A percentile compares a stretch with the other conserved stretches of the same genome.
Conservation (phyloP, 2,888 invertebrate species). For the Boloria selene region DNA sequence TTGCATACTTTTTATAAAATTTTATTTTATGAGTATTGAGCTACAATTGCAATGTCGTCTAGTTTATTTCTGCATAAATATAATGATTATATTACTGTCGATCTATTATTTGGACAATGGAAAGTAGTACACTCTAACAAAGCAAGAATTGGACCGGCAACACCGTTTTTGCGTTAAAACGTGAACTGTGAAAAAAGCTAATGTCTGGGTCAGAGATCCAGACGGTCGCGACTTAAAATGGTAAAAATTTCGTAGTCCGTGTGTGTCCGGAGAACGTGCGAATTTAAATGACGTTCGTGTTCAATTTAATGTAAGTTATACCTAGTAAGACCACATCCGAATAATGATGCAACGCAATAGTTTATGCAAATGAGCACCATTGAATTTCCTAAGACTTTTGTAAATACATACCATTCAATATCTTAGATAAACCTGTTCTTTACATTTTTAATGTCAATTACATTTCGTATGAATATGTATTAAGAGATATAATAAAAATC, state of each 20-base stretch:
- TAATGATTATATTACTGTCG: conserved; percentile 22
- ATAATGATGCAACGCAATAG: conserved; percentile 32
- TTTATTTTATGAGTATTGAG: neutral
- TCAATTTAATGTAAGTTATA: conserved; percentile 43
- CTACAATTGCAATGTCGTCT: neutral
- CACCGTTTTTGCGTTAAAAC: conserved; percentile 60
- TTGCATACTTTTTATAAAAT: neutral
- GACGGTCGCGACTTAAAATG: conserved; percentile 38
- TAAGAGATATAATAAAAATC: neutral
- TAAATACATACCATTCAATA: conserved; percentile 2
- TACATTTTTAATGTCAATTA: conserved; percentile 17
- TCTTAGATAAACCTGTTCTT: conserved; percentile 23
- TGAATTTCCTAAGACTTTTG: conserved; percentile 56
- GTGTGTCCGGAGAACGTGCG: conserved; percentile 37
- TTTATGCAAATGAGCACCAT: conserved; percentile 58
- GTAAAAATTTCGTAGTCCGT: conserved; percentile 31
- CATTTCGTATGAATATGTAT: conserved; percentile 10
- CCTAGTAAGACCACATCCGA: conserved; percentile 17
- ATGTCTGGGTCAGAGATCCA: conserved; percentile 50
- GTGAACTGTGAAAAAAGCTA: conserved; percentile 52
- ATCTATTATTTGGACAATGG: conserved; percentile 32
- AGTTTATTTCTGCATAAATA: conserved; percentile 9
- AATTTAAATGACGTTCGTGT: conserved; percentile 40
- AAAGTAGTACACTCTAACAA: conserved; percentile 43
- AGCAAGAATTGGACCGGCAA: conserved; percentile 53